These are phyloP conservation scores for Rhagium mordax DNA, from an alignment of 2,888 invertebrate species.

Conservation along the genomic window DNA sequence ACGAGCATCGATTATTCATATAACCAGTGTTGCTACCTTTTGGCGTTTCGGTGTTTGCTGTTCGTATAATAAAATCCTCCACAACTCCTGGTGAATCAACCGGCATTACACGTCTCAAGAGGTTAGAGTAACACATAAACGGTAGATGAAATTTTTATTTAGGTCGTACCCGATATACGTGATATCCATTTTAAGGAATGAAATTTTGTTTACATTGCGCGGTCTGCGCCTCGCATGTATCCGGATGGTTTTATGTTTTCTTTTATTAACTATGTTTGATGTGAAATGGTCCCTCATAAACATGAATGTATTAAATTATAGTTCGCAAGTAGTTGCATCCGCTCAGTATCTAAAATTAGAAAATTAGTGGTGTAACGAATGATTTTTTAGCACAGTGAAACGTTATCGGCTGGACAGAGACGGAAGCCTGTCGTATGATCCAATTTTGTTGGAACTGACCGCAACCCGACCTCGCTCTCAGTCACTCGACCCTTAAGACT, in stretches of 20 bases:
- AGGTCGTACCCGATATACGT: not conserved
- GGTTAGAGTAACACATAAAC: not conserved
- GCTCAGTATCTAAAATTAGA: not conserved
- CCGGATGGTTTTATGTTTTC: not conserved
- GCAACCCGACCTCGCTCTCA: too few species aligned
- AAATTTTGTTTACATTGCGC: not conserved
- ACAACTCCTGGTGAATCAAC: not conserved
- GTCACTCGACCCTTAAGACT: too few species aligned
- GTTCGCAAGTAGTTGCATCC: not conserved
- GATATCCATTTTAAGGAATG: not conserved
- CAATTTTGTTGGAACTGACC: too few species aligned
- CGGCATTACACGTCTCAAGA: not conserved
- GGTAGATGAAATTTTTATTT: slow-evolving; percentile 14
- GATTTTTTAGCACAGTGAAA: not conserved
- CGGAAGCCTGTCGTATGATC: too few species aligned
- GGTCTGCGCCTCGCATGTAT: not conserved
- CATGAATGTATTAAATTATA: not conserved
- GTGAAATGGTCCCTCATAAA: not conserved
- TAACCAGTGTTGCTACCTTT: not conserved
- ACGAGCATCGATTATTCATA: not conserved
- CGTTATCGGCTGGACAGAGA: too few species aligned
- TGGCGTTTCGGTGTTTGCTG: not conserved
- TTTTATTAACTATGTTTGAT: not conserved
- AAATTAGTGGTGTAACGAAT: not conserved
- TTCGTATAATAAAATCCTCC: slow-evolving; percentile 2